phyloP scores from a whole-genome alignment of 2,113 vertebrate genomes.

The Thryonomys swinderianus region DNA sequence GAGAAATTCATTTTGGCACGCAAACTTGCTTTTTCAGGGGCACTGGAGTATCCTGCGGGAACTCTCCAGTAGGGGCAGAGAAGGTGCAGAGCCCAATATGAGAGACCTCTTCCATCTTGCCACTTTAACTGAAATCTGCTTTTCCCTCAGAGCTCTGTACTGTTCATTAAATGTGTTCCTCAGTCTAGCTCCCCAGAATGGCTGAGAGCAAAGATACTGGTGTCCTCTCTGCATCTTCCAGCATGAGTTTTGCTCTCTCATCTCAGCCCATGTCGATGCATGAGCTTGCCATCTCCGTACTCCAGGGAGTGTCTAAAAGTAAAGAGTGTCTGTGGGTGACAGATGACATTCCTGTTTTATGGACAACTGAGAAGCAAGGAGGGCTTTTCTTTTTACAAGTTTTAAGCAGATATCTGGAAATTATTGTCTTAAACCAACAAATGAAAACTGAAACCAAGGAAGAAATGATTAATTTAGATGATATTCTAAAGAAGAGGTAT shows the following conservation, averaged over 20 bases:
- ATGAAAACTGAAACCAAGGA: background rate
- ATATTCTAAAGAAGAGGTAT: background rate
- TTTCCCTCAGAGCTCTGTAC: background rate
- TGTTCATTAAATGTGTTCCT: background rate
- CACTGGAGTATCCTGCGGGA: background rate
- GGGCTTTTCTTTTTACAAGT: background rate
- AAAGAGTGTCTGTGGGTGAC: background rate
- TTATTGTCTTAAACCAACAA: background rate
- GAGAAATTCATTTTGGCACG: background rate
- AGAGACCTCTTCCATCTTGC: background rate
- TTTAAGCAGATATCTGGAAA: conserved; percentile 24
- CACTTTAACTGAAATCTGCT: background rate
- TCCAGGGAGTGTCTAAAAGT: background rate
- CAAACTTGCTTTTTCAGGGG: background rate
- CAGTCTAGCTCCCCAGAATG: background rate
- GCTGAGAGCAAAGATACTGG: background rate
- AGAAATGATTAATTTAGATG: background rate
- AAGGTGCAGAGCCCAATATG: background rate
- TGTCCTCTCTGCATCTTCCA: background rate
- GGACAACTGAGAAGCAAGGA: background rate
- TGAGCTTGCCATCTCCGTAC: background rate
- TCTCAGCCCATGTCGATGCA: background rate
- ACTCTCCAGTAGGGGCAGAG: background rate
- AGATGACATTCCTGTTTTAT: background rate
- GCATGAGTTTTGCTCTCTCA: background rate